Conservation (phyloP, 2,113 vertebrate genomes). For the Heterocephalus glaber region DNA sequence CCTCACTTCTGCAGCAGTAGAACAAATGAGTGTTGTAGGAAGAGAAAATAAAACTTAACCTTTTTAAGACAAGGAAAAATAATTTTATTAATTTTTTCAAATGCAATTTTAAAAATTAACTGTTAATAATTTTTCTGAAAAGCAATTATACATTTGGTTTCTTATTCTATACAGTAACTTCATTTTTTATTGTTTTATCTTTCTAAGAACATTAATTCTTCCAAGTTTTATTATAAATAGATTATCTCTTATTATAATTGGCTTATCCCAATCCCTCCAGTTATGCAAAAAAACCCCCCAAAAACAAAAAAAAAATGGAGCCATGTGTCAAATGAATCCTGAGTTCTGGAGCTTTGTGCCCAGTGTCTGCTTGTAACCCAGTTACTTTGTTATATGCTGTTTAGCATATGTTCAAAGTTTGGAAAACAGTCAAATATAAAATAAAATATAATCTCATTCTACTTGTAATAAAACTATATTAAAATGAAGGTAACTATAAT, state of each 20-base stretch:
- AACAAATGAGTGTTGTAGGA: neutral
- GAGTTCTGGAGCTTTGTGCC: neutral
- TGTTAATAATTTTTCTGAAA: neutral
- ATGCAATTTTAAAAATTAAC: neutral
- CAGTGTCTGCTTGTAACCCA: neutral
- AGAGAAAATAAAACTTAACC: neutral
- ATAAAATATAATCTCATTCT: neutral
- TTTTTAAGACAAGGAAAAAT: neutral
- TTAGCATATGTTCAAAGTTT: neutral
- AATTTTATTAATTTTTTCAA: neutral
- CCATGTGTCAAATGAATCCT: neutral
- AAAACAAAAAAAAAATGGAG: neutral
- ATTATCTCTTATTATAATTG: neutral
- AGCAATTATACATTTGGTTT: neutral
- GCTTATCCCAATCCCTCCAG: neutral
- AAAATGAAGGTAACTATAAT: neutral
- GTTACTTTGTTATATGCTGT: neutral
- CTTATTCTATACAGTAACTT: neutral
- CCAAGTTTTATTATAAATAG: neutral
- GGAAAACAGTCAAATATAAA: neutral
- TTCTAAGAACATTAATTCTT: neutral
- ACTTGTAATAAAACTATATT: neutral
- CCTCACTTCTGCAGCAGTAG: neutral
- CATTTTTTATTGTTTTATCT: neutral
- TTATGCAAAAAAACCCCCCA: too few species aligned